Evolutionary conservation across 2,113 vertebrate genomes (phyloP).

Genomic region (Salminus brasiliensis): DNA sequence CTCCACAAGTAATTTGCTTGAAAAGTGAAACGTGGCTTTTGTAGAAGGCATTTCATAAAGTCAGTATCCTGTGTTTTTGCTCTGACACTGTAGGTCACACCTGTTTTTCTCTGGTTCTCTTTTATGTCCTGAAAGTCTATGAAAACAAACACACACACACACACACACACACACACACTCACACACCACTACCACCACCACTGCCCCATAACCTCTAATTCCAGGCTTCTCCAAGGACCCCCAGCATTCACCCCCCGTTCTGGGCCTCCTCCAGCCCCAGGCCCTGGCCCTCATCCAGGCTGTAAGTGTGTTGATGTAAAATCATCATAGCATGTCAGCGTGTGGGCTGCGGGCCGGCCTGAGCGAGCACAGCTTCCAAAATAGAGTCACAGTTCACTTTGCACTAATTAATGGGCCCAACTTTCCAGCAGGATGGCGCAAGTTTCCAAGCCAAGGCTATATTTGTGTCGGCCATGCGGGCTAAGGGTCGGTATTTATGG

Average conservation of each 20-base stretch:
- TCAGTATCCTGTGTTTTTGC: too few species aligned
- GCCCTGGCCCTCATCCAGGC: slow-evolving; percentile 16
- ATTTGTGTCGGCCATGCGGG: slow-evolving; percentile 74
- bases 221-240: neutral
- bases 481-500: slow-evolving; percentile 71
- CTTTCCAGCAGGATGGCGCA: slow-evolving; percentile 76
- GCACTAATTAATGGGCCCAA: slow-evolving; percentile 77
- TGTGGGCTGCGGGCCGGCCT: slow-evolving; percentile 61
- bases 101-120: neutral
- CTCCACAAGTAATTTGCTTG: too few species aligned
- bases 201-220: slow-evolving; percentile 21
- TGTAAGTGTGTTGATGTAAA: slow-evolving; percentile 75
- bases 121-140: neutral
- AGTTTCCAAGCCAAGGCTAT: slow-evolving; percentile 73
- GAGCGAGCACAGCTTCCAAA: slow-evolving; percentile 70
- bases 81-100: too few species aligned
- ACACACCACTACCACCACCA: slow-evolving; percentile 27
- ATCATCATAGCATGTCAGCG: slow-evolving; percentile 76
- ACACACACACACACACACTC: slow-evolving; percentile 47
- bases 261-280: neutral
- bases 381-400: slow-evolving; percentile 78
- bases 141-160: neutral
- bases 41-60: too few species aligned
- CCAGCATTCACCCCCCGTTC: neutral
- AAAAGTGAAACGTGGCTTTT: too few species aligned